Conservation (phyloP, 2,888 invertebrate species). For the Bimastos eiseni region DNA sequence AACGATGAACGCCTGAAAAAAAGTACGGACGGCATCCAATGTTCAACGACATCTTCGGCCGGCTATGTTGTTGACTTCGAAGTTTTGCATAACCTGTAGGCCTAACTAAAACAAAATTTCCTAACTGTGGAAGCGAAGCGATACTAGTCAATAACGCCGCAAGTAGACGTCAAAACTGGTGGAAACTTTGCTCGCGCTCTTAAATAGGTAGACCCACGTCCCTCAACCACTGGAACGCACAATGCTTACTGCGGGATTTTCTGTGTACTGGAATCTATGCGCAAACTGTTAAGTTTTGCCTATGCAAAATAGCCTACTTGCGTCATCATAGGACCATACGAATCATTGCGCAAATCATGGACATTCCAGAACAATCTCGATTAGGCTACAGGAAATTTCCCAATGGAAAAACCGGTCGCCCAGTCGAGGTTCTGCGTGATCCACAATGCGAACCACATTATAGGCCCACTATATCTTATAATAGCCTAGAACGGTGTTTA, state of each 20-base stretch:
- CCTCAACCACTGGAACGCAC: too few relatives aligned
- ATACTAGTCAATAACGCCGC: background rate
- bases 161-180: background rate
- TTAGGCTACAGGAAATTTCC: too few relatives aligned
- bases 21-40: background rate
- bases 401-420: too few relatives aligned
- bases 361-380: background rate
- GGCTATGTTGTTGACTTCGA: background rate
- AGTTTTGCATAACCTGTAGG: background rate
- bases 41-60: background rate
- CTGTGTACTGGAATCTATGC: background rate
- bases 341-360: too few relatives aligned
- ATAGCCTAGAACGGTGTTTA: too few relatives aligned
- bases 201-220: too few relatives aligned
- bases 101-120: background rate
- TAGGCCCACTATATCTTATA: too few relatives aligned
- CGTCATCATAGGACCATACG: background rate
- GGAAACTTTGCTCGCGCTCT: background rate
- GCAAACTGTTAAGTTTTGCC: background rate
- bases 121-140: background rate
- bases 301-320: too few relatives aligned
- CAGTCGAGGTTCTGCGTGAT: too few relatives aligned
- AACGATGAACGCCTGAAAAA: background rate
- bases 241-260: background rate
- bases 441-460: too few relatives aligned